phyloP scores from a whole-genome alignment of 1,140 invertebrate species.

The Ectropis grisescens region DNA sequence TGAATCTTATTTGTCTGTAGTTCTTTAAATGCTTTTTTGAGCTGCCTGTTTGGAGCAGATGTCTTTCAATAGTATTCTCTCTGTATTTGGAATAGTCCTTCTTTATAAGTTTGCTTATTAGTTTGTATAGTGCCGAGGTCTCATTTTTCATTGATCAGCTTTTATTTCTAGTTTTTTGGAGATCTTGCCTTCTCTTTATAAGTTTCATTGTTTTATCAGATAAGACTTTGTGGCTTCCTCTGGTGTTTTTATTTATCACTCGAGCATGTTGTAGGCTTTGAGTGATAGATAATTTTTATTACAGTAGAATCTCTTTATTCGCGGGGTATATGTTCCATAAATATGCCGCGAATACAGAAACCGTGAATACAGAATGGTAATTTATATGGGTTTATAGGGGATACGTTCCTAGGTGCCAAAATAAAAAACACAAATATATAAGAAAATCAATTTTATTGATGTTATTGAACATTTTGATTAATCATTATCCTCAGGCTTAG shows the following conservation, averaged over 20 bases:
- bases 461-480: no score
- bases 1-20: neutral
- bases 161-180: slow-evolving; percentile 2
- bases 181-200: slow-evolving; percentile 4
- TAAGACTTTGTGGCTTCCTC: neutral
- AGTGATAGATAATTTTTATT: neutral
- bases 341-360: no score
- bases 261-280: neutral
- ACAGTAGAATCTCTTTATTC: no score
- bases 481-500: no score
- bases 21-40: neutral
- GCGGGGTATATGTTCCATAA: no score
- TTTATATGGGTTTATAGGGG: no score
- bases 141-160: slow-evolving; percentile 1
- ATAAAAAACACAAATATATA: no score
- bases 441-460: no score
- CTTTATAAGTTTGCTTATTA: slow-evolving; percentile 4
- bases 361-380: no score
- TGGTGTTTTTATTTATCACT: neutral
- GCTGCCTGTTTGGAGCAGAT: neutral
- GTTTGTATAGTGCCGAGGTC: slow-evolving; percentile 1
- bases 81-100: slow-evolving; percentile 1
- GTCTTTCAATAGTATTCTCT: slow-evolving; percentile 1
- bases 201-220: slow-evolving; percentile 6
- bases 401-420: no score